These are phyloP conservation scores for Zeuzera pyrina DNA, from an alignment of 2,888 invertebrate genomes.

Conservation along the genomic window DNA sequence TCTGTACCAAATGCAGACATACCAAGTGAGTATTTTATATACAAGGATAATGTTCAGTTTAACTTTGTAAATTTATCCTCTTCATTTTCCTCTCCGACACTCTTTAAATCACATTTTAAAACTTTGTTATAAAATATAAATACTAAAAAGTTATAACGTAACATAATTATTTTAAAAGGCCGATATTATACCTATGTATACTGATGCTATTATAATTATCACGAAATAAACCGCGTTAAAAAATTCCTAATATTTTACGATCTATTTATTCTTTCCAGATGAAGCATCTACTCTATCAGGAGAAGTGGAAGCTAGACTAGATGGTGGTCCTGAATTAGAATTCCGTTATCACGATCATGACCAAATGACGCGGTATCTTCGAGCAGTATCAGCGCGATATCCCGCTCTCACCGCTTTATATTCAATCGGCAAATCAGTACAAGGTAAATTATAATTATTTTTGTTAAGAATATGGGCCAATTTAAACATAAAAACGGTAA, in stretches of 20 bases:
- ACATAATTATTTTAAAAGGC: no score
- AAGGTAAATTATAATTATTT: slow-evolving; percentile 75
- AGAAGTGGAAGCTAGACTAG: slow-evolving; percentile 43
- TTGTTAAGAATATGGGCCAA: no score
- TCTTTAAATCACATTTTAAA: no score
- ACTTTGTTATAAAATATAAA: no score
- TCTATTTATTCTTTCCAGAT: slow-evolving; percentile 20
- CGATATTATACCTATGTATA: no score
- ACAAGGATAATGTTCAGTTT: neutral
- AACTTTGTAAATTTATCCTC: no score
- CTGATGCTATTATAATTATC: no score
- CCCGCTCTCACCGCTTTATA: slow-evolving; percentile 92
- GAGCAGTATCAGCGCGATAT: slow-evolving; percentile 84
- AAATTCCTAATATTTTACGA: no score
- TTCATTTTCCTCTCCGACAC: no score
- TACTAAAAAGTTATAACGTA: no score
- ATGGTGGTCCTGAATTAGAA: slow-evolving; percentile 69
- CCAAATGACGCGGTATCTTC: slow-evolving; percentile 85
- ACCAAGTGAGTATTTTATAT: slow-evolving; percentile 26
- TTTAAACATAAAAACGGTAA: no score
- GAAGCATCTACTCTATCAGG: slow-evolving; percentile 41
- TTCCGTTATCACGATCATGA: slow-evolving; percentile 92
- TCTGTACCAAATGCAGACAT: slow-evolving; percentile 29
- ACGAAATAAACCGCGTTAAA: no score
- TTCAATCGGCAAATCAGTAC: slow-evolving; percentile 93